Base-by-base conservation (phyloP, 37 sponge, comb jelly and placozoan genomes). In the Geodia barretti region DNA sequence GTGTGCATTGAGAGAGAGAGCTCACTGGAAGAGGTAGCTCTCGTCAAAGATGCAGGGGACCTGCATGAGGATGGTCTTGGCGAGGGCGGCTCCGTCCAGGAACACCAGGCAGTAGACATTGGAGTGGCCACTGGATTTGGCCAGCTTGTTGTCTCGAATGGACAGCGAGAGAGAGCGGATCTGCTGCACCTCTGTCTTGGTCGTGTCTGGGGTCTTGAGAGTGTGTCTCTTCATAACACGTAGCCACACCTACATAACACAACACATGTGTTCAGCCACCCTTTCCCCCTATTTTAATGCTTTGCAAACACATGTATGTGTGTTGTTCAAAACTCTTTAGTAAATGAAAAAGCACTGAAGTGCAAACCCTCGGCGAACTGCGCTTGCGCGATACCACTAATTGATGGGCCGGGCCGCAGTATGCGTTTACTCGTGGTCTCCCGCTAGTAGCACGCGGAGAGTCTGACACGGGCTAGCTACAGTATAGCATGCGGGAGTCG, bases 11-110 rank as follows among this genome's bases (percentile, higher is more conserved):
- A n/a, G n/a, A n/a, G n/a, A n/a, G n/a, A n/a, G n/a, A 29, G 77
- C 94, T 91, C 63, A 94, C 95, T 91, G 89, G 81, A 94, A 91
- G n/a, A 77, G 64, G 65, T 74, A 91, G 40, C 62, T 74, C 38
- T 94, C 89, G 26, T 94, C 92, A 82, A 93, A 93, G 23, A 89
- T 68, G 41, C 79, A 88, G 24, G 76, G 81, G 0, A 64, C 59
- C 33, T 91, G 81, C 0, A 72, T 14, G 26, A 36, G 64, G 32
- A 60, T 73, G 24, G 92, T 90, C 28, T 86, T 61, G 0, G 86
- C 95, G 23, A 94, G 70, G 39, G 74, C 72, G 21, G 67, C 80
- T 1, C 81, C 79, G 70, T 94, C 95, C 26, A 94, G 76, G 54
- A 54, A 74, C 20, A 94, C 68, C 0, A 76, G 39, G 8, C 81